A percentile compares a stretch with the other conserved stretches of the same genome.
Conservation (phyloP, 2,888 invertebrate species). For the Adelphocoris suturalis region DNA sequence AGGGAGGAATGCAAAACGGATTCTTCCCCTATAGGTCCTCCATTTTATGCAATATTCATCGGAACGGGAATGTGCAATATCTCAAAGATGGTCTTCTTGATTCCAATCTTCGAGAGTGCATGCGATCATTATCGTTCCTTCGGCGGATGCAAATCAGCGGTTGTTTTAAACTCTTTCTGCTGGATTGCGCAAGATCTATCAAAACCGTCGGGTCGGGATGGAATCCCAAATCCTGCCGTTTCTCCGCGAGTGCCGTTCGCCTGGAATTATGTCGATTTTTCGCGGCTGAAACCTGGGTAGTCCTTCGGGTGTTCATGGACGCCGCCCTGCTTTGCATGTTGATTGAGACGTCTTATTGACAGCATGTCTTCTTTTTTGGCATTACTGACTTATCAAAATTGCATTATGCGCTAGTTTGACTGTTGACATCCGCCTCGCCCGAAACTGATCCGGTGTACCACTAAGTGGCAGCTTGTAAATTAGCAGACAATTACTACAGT, state of each 20-base stretch:
- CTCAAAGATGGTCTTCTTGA: conserved; percentile 21
- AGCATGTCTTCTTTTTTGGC: too few species aligned
- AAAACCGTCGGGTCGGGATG: not conserved
- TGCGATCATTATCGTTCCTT: conserved; percentile 21
- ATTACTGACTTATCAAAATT: too few species aligned
- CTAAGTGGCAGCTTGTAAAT: too few species aligned
- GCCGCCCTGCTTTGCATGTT: conserved; percentile 40
- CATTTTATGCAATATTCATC: conserved; percentile 43
- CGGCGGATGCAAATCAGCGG: conserved; percentile 36
- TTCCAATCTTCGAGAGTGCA: conserved; percentile 7
- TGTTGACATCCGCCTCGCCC: too few species aligned
- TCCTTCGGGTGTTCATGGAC: conserved; percentile 35
- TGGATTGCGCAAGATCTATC: conserved; percentile 23
- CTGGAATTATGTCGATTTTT: not conserved
- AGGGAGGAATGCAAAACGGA: conserved; percentile 11
- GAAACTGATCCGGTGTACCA: too few species aligned
- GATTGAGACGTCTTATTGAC: not conserved
- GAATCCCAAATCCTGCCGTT: not conserved
- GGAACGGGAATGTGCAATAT: not conserved
- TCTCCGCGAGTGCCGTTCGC: not conserved
- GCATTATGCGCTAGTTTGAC: too few species aligned
- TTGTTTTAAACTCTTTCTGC: conserved; percentile 10
- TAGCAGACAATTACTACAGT: too few species aligned
- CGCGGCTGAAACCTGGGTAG: not conserved
- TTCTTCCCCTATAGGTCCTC: not conserved